Evolutionary conservation across 1,140 invertebrate species (phyloP).

Genomic region (Chironomus striatipennis): DNA sequence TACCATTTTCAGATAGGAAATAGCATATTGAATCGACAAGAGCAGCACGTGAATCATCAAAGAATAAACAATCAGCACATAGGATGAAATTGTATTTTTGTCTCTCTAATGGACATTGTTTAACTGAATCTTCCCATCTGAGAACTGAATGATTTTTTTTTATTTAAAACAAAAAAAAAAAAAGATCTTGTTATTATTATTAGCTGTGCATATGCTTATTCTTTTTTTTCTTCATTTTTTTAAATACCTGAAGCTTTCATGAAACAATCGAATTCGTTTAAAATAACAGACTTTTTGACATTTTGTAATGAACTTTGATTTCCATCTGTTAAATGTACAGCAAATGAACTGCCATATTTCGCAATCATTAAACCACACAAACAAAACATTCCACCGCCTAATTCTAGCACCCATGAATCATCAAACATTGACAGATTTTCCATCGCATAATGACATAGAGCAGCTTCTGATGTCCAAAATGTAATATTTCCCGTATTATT

Average conservation of each 20-base stretch:
- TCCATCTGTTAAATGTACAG: slow-evolving; percentile 65
- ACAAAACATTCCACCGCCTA: slow-evolving; percentile 81
- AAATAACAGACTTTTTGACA: slow-evolving; percentile 52
- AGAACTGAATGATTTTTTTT: slow-evolving; percentile 40
- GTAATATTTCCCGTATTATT: slow-evolving; percentile 89
- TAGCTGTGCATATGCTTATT: no score
- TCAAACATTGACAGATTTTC: slow-evolving; percentile 56
- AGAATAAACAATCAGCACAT: slow-evolving; percentile 76
- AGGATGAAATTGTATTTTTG: slow-evolving; percentile 58
- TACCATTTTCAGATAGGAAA: slow-evolving; percentile 53
- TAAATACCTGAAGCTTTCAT: slow-evolving; percentile 36
- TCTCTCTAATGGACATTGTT: slow-evolving; percentile 30
- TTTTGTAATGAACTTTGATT: slow-evolving; percentile 70
- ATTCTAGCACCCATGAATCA: slow-evolving; percentile 60
- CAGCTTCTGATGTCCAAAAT: slow-evolving; percentile 84
- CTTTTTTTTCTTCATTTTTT: no score
- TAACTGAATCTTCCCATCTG: slow-evolving; percentile 42
- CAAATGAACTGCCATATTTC: slow-evolving; percentile 51
- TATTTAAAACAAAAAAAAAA: background rate
- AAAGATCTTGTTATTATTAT: background rate
- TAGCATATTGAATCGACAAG: slow-evolving; percentile 61
- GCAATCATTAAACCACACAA: slow-evolving; percentile 67
- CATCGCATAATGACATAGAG: slow-evolving; percentile 64
- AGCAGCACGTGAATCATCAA: slow-evolving; percentile 65
- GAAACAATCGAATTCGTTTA: slow-evolving; percentile 48